A percentile compares a stretch with the other conserved stretches of the same genome.
Evolutionary conservation across 2,888 invertebrate species (phyloP).

Genomic region (Phyto melanocephala): DNA sequence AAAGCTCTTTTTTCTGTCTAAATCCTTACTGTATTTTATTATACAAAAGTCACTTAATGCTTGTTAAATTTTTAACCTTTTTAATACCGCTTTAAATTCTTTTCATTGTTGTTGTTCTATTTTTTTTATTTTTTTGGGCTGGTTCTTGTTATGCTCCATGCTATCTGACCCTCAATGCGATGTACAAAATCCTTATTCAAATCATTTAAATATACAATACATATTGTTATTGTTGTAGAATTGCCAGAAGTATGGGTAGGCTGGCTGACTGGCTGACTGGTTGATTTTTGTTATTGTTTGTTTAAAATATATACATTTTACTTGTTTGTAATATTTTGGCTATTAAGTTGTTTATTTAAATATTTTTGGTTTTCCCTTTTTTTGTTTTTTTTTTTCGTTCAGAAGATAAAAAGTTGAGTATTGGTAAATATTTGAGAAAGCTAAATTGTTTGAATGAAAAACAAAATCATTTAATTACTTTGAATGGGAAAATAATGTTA

Average conservation of each 20-base stretch:
- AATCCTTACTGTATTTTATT: conserved; percentile 57
- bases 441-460: background rate
- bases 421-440: background rate
- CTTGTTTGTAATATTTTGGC: background rate
- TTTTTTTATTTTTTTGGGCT: too few relatives aligned
- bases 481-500: background rate
- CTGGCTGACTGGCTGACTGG: too few relatives aligned
- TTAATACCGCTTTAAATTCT: conserved; percentile 54
- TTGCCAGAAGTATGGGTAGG: background rate
- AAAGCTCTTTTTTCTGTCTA: conserved; percentile 37
- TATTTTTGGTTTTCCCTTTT: background rate
- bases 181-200: background rate
- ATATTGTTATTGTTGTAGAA: background rate
- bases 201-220: too few relatives aligned
- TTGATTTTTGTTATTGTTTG: background rate
- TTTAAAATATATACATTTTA: background rate
- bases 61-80: conserved; percentile 60
- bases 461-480: background rate
- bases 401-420: background rate
- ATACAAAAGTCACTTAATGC: conserved; percentile 56
- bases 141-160: background rate
- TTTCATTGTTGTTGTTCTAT: conserved; percentile 31
- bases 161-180: background rate
- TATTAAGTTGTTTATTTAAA: conserved; percentile 13
- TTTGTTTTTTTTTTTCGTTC: too few relatives aligned